Evolutionary conservation across 2,113 vertebrate species (phyloP).

Genomic region (Pipa parva): DNA sequence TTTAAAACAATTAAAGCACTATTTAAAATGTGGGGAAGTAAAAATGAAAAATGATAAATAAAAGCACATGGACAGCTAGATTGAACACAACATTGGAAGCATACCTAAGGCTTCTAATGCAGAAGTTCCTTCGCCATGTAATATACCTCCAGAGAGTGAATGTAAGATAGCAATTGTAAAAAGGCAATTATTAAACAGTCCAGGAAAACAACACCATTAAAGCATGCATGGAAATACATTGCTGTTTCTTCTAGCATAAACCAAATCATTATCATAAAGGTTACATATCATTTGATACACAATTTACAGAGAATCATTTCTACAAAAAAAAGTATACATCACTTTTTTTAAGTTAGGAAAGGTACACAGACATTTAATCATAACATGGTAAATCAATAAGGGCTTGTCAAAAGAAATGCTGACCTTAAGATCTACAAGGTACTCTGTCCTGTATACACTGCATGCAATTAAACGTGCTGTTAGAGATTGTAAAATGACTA

Average conservation of each 20-base stretch:
- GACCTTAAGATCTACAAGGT: background rate
- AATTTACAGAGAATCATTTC: background rate
- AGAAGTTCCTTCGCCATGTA: slow-evolving; percentile 80
- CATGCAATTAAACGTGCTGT: background rate
- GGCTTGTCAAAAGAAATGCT: background rate
- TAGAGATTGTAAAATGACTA: background rate
- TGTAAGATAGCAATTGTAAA: slow-evolving; percentile 63
- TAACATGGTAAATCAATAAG: background rate
- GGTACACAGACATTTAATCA: background rate
- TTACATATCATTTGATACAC: background rate
- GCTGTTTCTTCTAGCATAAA: background rate
- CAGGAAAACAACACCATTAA: slow-evolving; percentile 57
- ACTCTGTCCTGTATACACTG: background rate
- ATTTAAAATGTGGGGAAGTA: slow-evolving; percentile 41
- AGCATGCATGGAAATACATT: slow-evolving; percentile 55
- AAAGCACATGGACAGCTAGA: slow-evolving; percentile 71
- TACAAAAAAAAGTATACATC: background rate
- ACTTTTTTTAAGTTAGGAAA: background rate
- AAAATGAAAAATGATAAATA: slow-evolving; percentile 34
- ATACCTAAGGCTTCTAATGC: slow-evolving; percentile 84
- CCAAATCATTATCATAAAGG: background rate
- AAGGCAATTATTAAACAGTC: slow-evolving; percentile 77
- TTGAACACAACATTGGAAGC: slow-evolving; percentile 73
- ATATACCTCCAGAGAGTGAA: slow-evolving; percentile 71
- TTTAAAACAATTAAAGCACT: slow-evolving; percentile 60